phyloP scores from a whole-genome alignment of 2,113 vertebrate genomes.

The Phyllostomus hastatus region DNA sequence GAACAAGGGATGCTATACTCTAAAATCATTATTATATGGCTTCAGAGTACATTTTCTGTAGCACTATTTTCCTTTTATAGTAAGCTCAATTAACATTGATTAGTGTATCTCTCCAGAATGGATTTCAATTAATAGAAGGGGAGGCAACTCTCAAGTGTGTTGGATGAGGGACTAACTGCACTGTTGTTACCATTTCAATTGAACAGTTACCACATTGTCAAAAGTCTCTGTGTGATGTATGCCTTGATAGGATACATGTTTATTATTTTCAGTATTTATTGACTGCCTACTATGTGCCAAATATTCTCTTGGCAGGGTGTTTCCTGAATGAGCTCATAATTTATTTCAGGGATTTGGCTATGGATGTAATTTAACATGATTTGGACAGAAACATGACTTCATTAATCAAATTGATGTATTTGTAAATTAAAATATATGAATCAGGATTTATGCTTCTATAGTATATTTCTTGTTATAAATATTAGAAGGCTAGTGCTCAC shows the following conservation, averaged over 20 bases:
- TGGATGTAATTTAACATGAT: constrained; percentile 35
- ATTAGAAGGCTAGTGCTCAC: background rate
- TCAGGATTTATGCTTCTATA: constrained; percentile 21
- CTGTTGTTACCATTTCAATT: constrained; percentile 34
- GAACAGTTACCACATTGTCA: background rate
- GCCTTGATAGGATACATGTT: constrained; percentile 2
- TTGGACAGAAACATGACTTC: constrained; percentile 31
- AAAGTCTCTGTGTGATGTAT: background rate
- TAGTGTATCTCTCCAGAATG: constrained; percentile 3
- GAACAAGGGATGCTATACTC: background rate
- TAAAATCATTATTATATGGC: background rate
- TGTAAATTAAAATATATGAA: constrained; percentile 47
- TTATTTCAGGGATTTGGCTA: constrained; percentile 31
- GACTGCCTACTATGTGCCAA: constrained; percentile 37
- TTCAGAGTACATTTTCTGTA: background rate
- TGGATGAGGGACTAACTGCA: background rate
- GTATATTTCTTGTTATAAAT: constrained; percentile 52
- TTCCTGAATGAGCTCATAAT: constrained; percentile 16
- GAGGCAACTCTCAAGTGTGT: background rate
- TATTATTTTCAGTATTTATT: constrained; percentile 52
- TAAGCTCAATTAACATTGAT: constrained; percentile 1
- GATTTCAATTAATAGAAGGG: constrained; percentile 18
- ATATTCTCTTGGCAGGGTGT: constrained; percentile 39
- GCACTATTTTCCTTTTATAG: background rate
- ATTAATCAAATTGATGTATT: constrained; percentile 58